These are phyloP conservation scores for Scophthalmus maximus DNA, from an alignment of 2,113 vertebrate species.

Conservation along the genomic window DNA sequence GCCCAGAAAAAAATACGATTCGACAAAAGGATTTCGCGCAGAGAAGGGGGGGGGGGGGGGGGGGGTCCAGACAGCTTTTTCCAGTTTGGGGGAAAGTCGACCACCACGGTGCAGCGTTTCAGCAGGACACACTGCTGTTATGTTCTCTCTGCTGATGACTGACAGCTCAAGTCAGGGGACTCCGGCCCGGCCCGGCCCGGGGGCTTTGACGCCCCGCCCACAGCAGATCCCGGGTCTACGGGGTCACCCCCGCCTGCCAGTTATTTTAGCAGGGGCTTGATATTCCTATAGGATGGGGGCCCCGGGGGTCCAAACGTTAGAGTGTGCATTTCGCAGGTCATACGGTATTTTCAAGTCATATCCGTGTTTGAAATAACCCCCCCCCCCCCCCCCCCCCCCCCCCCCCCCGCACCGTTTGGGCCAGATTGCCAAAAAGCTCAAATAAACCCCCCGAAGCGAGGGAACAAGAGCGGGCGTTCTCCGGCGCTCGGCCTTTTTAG, in stretches of 20 bases:
- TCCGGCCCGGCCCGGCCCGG: conserved; percentile 47
- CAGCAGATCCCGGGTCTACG: conserved; percentile 57
- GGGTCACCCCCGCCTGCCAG: conserved; percentile 71
- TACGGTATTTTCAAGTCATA: conserved; percentile 33
- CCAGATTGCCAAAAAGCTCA: conserved; percentile 47
- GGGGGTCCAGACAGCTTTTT: conserved; percentile 52
- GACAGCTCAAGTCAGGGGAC: conserved; percentile 61
- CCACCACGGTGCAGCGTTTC: conserved; percentile 38
- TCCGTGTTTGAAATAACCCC: conserved; percentile 60
- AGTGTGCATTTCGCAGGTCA: conserved; percentile 57
- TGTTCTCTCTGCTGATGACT: conserved; percentile 63
- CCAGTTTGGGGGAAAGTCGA: conserved; percentile 61
- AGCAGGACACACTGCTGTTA: conserved; percentile 61
- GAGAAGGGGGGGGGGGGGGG: neutral
- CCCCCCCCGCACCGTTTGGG: too few species aligned
- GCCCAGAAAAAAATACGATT: too few species aligned
- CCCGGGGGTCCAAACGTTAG: conserved; percentile 42
- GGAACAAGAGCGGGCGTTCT: conserved; percentile 60
- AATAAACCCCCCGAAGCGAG: conserved; percentile 55
- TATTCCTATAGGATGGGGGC: conserved; percentile 43
- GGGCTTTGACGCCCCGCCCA: conserved; percentile 52
- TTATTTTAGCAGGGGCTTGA: conserved; percentile 64
- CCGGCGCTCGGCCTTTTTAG: conserved; percentile 44
- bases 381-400: too few species aligned
- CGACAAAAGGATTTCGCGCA: conserved; percentile 47